Percentiles rank a stretch among this genome's conserved stretches.
Evolutionary conservation across 2,113 vertebrate genomes (phyloP).

Genomic region (Tympanuchus pallidicinctus): DNA sequence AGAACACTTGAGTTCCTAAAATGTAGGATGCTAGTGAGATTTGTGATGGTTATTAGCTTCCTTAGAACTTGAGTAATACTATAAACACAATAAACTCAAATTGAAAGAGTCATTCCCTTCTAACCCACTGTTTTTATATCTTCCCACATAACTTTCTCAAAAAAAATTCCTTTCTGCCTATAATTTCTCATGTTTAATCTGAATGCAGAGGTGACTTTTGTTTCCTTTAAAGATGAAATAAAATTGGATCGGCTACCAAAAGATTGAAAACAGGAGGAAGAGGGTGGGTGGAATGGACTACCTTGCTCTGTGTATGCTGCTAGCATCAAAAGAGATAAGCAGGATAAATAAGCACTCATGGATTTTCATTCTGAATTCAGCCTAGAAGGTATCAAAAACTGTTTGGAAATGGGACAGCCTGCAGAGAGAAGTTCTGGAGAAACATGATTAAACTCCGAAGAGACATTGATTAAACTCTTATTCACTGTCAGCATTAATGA

Average conservation of each 20-base stretch:
- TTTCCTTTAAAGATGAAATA: not conserved
- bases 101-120: constrained; percentile 27
- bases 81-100: constrained; percentile 12
- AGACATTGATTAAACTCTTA: too few species aligned
- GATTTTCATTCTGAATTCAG: not conserved
- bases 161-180: not conserved
- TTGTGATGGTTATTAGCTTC: not conserved
- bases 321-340: not conserved
- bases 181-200: constrained; percentile 36
- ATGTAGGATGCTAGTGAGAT: not conserved
- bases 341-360: accelerated
- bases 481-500: not conserved
- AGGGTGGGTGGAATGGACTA: not conserved
- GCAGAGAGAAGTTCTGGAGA: not conserved
- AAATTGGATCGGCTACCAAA: not conserved
- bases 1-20: not conserved
- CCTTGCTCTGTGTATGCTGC: not conserved
- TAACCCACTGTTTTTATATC: constrained; percentile 29
- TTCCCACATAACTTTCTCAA: constrained; percentile 13
- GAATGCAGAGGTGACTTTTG: not conserved
- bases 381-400: not conserved
- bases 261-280: not conserved
- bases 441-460: not conserved
- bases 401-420: accelerated
- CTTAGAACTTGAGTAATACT: not conserved